Conservation (phyloP, 2,113 vertebrate species). For the Acrocephalus kingi region DNA sequence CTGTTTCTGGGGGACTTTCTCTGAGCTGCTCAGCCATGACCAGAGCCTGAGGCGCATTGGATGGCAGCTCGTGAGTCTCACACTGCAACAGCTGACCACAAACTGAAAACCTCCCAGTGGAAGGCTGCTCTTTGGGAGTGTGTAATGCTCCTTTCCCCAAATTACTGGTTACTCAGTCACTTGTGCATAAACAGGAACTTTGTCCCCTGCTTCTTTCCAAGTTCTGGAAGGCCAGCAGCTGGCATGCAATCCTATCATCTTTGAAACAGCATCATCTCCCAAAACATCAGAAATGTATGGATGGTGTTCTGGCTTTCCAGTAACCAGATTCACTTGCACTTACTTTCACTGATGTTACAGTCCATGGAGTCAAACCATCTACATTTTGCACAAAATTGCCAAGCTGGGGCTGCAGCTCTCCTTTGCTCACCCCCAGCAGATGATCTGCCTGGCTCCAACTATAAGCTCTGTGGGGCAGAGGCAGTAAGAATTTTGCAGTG, state of each 20-base stretch:
- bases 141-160: slow-evolving; percentile 63
- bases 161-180: slow-evolving; percentile 62
- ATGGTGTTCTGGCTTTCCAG: slow-evolving; percentile 51
- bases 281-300: slow-evolving; percentile 26
- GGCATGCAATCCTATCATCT: slow-evolving; percentile 64
- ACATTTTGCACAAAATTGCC: not conserved
- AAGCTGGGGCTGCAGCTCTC: not conserved
- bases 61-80: slow-evolving; percentile 40
- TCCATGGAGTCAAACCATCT: not conserved
- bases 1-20: slow-evolving; percentile 44
- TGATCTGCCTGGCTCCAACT: not conserved
- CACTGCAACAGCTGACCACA: slow-evolving; percentile 55
- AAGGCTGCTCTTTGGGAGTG: slow-evolving; percentile 59
- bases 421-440: not conserved
- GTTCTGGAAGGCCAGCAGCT: slow-evolving; percentile 45
- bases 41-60: not conserved
- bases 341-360: not conserved
- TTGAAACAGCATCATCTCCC: slow-evolving; percentile 7
- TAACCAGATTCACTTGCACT: slow-evolving; percentile 50
- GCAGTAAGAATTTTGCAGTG: not conserved
- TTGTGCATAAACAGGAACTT: slow-evolving; percentile 72
- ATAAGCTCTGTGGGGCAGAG: not conserved
- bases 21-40: slow-evolving; percentile 1
- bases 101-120: slow-evolving; percentile 38
- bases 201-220: slow-evolving; percentile 54